Conservation (phyloP, 2,113 vertebrate species). For the Phoxinus phoxinus region DNA sequence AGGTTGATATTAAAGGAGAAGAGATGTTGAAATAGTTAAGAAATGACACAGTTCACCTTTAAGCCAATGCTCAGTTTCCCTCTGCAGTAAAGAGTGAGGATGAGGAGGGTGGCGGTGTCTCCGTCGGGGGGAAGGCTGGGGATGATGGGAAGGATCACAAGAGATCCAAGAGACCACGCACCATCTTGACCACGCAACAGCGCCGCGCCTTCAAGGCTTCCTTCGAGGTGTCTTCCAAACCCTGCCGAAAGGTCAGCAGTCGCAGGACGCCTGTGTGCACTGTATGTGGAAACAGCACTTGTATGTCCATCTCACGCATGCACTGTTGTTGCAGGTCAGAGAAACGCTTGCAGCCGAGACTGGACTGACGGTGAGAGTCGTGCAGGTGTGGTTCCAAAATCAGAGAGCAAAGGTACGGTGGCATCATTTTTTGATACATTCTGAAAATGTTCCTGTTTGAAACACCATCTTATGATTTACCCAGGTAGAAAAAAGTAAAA, state of each 20-base stretch:
- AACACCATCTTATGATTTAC: not conserved
- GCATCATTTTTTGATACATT: not conserved
- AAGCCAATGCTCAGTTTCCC: constrained; percentile 36
- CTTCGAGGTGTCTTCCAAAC: constrained; percentile 92
- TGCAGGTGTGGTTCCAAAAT: constrained; percentile 93
- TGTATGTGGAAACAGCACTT: not conserved
- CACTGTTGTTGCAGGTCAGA: constrained; percentile 76
- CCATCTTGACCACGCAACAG: constrained; percentile 91
- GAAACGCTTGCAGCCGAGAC: constrained; percentile 91
- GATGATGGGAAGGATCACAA: constrained; percentile 88
- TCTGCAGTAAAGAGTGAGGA: constrained; percentile 88
- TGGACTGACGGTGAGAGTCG: constrained; percentile 86
- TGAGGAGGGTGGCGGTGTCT: constrained; percentile 81
- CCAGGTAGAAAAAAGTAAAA: not conserved
- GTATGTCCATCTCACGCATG: not conserved
- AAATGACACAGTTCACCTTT: not conserved
- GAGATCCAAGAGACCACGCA: constrained; percentile 87
- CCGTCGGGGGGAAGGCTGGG: constrained; percentile 76
- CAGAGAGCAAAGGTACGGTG: constrained; percentile 87
- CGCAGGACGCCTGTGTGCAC: no score
- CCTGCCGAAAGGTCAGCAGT: constrained; percentile 84
- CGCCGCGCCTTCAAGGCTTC: constrained; percentile 90
- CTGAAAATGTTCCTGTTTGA: not conserved
- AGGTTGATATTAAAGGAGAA: not conserved
- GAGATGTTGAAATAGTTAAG: not conserved